Base-by-base conservation (phyloP, 2,888 invertebrate species). In the Acleris laterana region DNA sequence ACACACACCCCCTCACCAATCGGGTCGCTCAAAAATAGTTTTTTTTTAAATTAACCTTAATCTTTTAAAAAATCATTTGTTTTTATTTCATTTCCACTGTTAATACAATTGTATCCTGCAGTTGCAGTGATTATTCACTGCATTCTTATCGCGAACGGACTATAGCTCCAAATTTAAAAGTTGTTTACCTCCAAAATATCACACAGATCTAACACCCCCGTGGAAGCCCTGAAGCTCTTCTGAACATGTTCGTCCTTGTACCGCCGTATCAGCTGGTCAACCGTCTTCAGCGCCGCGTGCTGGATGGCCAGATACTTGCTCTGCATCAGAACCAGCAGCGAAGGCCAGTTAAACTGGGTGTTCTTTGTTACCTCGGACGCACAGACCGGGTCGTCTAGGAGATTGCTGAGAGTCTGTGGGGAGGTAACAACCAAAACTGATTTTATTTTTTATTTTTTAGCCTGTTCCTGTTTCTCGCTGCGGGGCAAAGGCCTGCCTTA, bases 231-330 rank as follows among this genome's bases (percentile, higher is more conserved):
- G 64, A 94, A 94, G 0, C 86, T 86, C 70, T 89, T 88, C 76
- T 94, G 94, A 22, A 94, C 82, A 1, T 80, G 77, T n/a, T 83
- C 75, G 56, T 94, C 93, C 53, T 88, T 88, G 64, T 89, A 90
- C 20, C 93, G 85, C 53, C 88, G 84, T 25, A 94, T 85, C 52
- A 94, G 76, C 70, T 88, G 88, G 50, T 93, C 85, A 0, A 94
- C 84, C 0, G 93, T 90, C 46, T 85, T 81, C 17, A 94, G 69
- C 0, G 93, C 90, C 0, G 93, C 85, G 60, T 87, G 82, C 70
- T 94, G 94, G 28, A 94, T 93, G 0, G 91, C 89, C 48, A 93
- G 76, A 72, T 87, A 94, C 51, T 90, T 85, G 75, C 93, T 93
- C 71, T 87, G 86, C 79, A 93, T 89, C 52, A 94, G 78, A 1